phyloP scores from a whole-genome alignment of 2,888 invertebrate genomes.

The Platypus cylindrus region DNA sequence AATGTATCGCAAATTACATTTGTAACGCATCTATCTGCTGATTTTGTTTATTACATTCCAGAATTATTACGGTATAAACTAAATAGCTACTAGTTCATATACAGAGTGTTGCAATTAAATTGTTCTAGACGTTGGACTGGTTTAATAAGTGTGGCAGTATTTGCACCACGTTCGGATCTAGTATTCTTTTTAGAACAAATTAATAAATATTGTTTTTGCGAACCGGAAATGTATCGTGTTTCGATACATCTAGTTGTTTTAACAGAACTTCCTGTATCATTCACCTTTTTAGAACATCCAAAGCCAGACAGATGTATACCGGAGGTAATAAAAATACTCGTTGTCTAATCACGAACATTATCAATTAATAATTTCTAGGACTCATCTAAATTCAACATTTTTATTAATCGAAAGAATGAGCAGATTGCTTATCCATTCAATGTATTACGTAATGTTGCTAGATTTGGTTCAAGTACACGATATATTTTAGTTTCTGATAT shows the following conservation, averaged over 20 bases:
- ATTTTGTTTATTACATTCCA: slow-evolving; percentile 53
- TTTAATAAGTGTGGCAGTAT: slow-evolving; percentile 55
- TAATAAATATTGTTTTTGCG: slow-evolving; percentile 51
- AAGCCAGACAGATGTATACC: too few species aligned
- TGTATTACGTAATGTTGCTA: slow-evolving; percentile 57
- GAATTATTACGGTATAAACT: slow-evolving; percentile 49
- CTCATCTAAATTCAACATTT: slow-evolving; percentile 38
- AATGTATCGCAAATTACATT: slow-evolving; percentile 48
- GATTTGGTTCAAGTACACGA: slow-evolving; percentile 46
- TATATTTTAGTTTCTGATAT: slow-evolving; percentile 58
- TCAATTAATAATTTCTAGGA: too few species aligned
- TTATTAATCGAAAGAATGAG: slow-evolving; percentile 12
- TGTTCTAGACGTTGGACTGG: slow-evolving; percentile 47
- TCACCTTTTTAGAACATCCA: too few species aligned
- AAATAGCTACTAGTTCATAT: too few species aligned
- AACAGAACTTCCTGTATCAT: slow-evolving; percentile 40
- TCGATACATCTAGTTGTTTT: slow-evolving; percentile 57
- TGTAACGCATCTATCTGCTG: slow-evolving; percentile 59
- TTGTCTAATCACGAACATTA: too few species aligned
- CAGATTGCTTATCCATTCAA: slow-evolving; percentile 57
- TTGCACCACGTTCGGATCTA: slow-evolving; percentile 52
- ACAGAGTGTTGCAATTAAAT: neutral
- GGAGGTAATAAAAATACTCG: too few species aligned
- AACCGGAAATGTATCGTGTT: slow-evolving; percentile 53
- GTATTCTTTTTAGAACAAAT: slow-evolving; percentile 48